A percentile compares a stretch with the other conserved stretches of the same genome.
Evolutionary conservation across 1,140 invertebrate genomes (phyloP).

Genomic region (Tetramorium alpestre): DNA sequence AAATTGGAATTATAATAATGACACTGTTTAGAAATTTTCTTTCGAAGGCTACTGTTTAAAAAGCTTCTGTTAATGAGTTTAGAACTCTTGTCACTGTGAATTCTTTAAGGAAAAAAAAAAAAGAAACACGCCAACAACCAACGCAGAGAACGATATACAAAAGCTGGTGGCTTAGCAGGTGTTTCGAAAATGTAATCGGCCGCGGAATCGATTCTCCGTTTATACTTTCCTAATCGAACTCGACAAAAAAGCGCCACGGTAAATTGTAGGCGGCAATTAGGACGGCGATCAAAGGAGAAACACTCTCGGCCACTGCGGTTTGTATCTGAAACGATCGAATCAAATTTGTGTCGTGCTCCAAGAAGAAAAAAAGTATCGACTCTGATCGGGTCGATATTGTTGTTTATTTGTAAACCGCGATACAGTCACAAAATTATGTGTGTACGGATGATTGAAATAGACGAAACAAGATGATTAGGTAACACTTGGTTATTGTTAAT

Average conservation of each 20-base stretch:
- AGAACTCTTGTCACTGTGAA: background rate
- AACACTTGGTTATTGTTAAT: background rate
- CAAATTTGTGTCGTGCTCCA: slow-evolving; percentile 42
- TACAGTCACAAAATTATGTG: background rate
- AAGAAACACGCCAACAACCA: slow-evolving; percentile 9
- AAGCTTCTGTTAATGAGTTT: background rate
- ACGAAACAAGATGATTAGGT: background rate
- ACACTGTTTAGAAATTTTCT: background rate
- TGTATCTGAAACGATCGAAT: slow-evolving; percentile 45
- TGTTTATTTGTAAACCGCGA: background rate
- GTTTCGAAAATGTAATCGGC: slow-evolving; percentile 60
- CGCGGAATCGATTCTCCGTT: slow-evolving; percentile 40
- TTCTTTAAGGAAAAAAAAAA: background rate
- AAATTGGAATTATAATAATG: background rate
- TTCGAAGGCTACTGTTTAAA: background rate
- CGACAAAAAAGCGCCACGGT: slow-evolving; percentile 52
- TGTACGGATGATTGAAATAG: background rate
- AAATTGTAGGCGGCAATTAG: slow-evolving; percentile 68
- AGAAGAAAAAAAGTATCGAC: background rate
- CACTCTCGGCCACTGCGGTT: slow-evolving; percentile 51
- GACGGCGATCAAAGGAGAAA: slow-evolving; percentile 65
- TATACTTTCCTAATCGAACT: slow-evolving; percentile 27
- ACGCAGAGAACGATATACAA: slow-evolving; percentile 3
- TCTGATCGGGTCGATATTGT: background rate
- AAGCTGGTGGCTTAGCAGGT: slow-evolving; percentile 54